These are phyloP conservation scores for Corbicula japonica DNA, from an alignment of 2,888 invertebrate species.

Conservation along the genomic window DNA sequence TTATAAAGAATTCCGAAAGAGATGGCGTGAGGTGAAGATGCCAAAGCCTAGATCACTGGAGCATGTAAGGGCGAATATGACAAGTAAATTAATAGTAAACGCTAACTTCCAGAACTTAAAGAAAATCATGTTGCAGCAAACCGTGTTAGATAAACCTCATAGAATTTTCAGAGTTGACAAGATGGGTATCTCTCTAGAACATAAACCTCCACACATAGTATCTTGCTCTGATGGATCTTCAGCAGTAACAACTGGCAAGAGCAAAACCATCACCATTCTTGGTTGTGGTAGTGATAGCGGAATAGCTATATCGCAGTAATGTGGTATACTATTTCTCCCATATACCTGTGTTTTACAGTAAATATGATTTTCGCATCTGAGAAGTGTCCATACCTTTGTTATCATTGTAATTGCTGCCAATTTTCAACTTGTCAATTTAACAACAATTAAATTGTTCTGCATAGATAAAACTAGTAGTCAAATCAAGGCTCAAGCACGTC, in stretches of 20 bases:
- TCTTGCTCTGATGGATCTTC: not conserved
- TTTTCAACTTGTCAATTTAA: too few species aligned
- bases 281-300: conserved; percentile 33
- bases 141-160: conserved; percentile 14
- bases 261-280: conserved; percentile 19
- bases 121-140: not conserved
- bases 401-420: too few species aligned
- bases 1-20: too few species aligned
- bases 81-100: not conserved
- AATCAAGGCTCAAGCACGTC: too few species aligned
- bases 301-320: conserved; percentile 5
- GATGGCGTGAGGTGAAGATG: too few species aligned
- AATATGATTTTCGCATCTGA: too few species aligned
- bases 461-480: too few species aligned
- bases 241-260: conserved; percentile 31
- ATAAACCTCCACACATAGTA: conserved; percentile 21
- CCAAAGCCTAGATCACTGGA: too few species aligned
- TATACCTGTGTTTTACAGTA: too few species aligned
- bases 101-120: conserved; percentile 7
- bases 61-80: not conserved
- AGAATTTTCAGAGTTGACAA: conserved; percentile 30
- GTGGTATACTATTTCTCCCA: too few species aligned
- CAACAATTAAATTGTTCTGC: too few species aligned
- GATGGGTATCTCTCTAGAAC: conserved; percentile 12
- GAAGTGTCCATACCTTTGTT: too few species aligned